These are phyloP conservation scores for Caenorhabditis imperialis DNA, from an alignment of 2,888 invertebrate genomes.

Conservation along the genomic window DNA sequence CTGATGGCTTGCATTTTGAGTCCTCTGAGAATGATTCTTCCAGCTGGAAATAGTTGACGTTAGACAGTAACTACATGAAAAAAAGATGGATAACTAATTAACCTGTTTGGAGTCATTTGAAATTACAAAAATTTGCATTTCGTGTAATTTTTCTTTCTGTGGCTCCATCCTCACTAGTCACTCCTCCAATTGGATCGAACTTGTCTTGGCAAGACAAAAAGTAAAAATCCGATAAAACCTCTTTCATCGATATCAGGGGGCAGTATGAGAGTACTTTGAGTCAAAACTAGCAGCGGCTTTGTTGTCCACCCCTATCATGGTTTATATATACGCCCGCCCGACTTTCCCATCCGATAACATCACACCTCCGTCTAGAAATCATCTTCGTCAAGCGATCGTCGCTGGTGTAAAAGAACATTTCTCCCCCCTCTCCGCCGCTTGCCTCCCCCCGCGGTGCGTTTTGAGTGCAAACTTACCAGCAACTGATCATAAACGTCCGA, in stretches of 20 bases:
- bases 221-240: slow-evolving; percentile 14
- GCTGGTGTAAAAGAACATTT: slow-evolving; percentile 15
- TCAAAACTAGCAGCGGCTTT: slow-evolving; percentile 12
- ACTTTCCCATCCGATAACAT: slow-evolving; percentile 23
- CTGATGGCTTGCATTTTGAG: slow-evolving; percentile 31
- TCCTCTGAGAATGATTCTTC: slow-evolving; percentile 25
- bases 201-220: slow-evolving; percentile 18
- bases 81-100: neutral
- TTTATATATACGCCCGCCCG: slow-evolving; percentile 49
- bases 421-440: neutral
- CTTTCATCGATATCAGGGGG: slow-evolving; percentile 44
- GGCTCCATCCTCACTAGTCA: slow-evolving; percentile 31
- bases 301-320: slow-evolving; percentile 38
- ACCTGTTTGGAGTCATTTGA: slow-evolving; percentile 29
- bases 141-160: slow-evolving; percentile 5
- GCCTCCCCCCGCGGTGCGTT: neutral
- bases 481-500: slow-evolving; percentile 28
- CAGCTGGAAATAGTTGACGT: slow-evolving; percentile 24
- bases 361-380: slow-evolving; percentile 44
- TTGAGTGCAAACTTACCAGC: slow-evolving; percentile 29
- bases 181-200: slow-evolving; percentile 44
- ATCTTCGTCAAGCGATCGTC: slow-evolving; percentile 24
- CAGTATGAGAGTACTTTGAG: slow-evolving; percentile 3
- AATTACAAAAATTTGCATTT: slow-evolving; percentile 39
- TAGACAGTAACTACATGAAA: neutral